Base-by-base conservation (phyloP, 1,140 invertebrate species). In the Marisa cornuarietis region DNA sequence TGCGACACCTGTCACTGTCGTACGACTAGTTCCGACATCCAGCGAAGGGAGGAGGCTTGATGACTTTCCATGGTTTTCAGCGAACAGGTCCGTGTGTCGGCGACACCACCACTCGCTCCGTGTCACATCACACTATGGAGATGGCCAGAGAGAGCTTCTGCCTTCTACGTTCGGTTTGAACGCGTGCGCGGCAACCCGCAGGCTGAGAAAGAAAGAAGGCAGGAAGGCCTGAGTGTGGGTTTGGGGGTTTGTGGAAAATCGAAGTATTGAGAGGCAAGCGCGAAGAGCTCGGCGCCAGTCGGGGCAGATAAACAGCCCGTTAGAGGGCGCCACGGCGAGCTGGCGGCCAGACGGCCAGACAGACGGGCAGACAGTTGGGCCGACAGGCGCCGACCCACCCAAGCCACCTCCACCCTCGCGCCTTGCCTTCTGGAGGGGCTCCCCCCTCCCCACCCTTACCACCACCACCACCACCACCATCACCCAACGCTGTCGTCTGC, bases 311-410 rank as follows among this genome's bases (percentile, higher is more conserved):
- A 69, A 31, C 24, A n/a, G 14, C n/a, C 66, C n/a, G n/a, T 31
- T n/a, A n/a, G 66, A 26, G 69, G 26, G 49, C 18, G 49, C 69
- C 26, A 42, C n/a, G 24, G 65, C 26, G n/a, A 63, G 24, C 76
- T 61, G 76, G 68, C 63, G 54, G 49, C 65, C 58, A 78, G 65
- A 68, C 51, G 68, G 62, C 65, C 26, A 78, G 61, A 68, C 49
- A 78, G 62, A 69, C 58, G n/a, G 76, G 54, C 63, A 78, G 65
- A 78, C n/a, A 78, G 76, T 51, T n/a, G 58, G 73, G 58, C 68
- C 22, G 65, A 68, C 68, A 31, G 26, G 18, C n/a, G 31, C 69
- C 31, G 18, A 42, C 31, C 31, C 69, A 20, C 49, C 69, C n/a
- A 20, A 31, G 26, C 69, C 26, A 16, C n/a, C 66, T 1, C 22